These are phyloP conservation scores for Lutjanus argentimaculatus DNA, from an alignment of 2,797 vertebrate genomes.

Conservation along the genomic window DNA sequence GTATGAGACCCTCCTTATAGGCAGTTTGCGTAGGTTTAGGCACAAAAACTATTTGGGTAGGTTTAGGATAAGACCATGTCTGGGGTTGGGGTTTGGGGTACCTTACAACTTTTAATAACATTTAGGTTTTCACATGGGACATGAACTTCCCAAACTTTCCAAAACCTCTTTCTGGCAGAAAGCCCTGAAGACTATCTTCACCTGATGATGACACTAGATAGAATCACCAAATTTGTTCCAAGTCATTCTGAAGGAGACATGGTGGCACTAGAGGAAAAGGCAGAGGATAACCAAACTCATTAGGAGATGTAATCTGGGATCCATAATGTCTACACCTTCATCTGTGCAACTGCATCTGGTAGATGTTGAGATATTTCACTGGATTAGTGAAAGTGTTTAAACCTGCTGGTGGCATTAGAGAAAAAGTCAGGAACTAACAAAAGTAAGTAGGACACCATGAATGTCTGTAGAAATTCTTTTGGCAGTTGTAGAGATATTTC, in stretches of 20 bases:
- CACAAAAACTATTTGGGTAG: no score
- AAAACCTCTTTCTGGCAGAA: no score
- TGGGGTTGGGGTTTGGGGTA: no score
- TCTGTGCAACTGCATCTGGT: background rate
- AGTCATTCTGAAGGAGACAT: background rate
- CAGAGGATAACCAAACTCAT: background rate
- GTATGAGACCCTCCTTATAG: no score
- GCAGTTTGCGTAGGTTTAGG: no score
- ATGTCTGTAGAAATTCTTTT: background rate
- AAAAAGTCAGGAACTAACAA: background rate
- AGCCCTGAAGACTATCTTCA: no score
- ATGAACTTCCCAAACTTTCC: no score
- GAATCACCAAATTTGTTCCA: background rate
- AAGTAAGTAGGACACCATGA: background rate
- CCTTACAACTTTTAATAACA: no score
- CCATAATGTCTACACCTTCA: background rate
- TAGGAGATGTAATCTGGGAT: background rate
- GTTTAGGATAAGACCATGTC: no score
- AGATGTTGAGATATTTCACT: no score
- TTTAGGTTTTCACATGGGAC: no score
- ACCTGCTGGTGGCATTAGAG: background rate
- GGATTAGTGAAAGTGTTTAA: background rate
- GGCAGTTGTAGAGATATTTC: conserved; percentile 1
- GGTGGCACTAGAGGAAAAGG: background rate
- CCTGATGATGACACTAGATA: background rate